A percentile compares a stretch with the other conserved stretches of the same genome.
Evolutionary conservation across 2,113 vertebrate species (phyloP).

Genomic region (Tympanuchus pallidicinctus): DNA sequence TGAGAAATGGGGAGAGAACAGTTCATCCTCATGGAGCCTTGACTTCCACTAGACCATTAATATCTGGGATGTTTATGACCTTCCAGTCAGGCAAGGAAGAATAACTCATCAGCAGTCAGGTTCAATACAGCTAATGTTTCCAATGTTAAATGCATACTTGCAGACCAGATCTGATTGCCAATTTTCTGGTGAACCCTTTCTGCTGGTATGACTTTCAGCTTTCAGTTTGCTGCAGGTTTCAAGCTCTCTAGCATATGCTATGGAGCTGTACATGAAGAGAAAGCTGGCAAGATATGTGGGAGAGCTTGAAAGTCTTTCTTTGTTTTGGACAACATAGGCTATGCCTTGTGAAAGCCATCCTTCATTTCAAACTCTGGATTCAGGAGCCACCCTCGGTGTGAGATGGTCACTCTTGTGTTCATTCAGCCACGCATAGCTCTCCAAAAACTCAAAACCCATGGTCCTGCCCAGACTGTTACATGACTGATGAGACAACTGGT

Average conservation of each 20-base stretch:
- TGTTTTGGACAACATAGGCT: neutral
- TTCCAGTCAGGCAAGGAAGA: constrained; percentile 46
- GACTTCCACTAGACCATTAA: constrained; percentile 38
- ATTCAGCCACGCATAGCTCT: neutral
- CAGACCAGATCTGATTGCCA: neutral
- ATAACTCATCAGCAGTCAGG: constrained; percentile 50
- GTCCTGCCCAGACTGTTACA: neutral
- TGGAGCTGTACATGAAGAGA: neutral
- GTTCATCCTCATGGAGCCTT: constrained; percentile 21
- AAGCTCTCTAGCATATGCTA: neutral
- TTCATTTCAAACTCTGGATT: neutral
- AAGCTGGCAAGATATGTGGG: neutral
- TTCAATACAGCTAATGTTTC: constrained; percentile 20
- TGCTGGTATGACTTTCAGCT: neutral
- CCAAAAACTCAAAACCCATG: neutral
- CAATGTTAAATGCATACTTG: constrained; percentile 8
- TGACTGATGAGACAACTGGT: neutral
- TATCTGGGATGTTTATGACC: constrained; percentile 44
- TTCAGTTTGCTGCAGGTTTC: neutral
- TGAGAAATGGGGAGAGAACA: constrained; percentile 40
- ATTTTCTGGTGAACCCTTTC: neutral
- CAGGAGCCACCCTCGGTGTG: neutral
- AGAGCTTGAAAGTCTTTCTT: neutral
- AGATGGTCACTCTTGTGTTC: accelerated
- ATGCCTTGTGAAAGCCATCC: neutral